phyloP scores from a whole-genome alignment of 2,888 invertebrate genomes.

The Heliconius aoede region DNA sequence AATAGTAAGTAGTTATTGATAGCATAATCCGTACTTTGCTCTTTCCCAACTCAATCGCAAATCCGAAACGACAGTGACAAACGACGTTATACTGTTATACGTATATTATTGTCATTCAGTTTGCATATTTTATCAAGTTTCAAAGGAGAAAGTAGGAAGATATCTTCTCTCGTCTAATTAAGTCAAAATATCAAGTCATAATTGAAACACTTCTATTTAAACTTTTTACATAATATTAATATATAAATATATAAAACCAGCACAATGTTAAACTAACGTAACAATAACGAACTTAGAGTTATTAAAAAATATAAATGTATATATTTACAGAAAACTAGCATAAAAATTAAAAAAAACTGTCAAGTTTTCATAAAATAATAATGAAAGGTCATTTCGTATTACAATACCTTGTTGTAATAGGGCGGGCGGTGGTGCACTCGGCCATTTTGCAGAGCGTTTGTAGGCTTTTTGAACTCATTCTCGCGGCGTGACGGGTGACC shows the following conservation, averaged over 20 bases:
- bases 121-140: constrained; percentile 16
- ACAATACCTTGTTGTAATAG: constrained; percentile 73
- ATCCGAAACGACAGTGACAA: constrained; percentile 19
- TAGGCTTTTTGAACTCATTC: constrained; percentile 86
- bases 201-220: neutral
- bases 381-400: constrained; percentile 3
- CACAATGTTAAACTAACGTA: neutral
- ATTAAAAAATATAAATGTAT: neutral
- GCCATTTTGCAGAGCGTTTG: constrained; percentile 80
- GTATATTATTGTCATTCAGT: constrained; percentile 1
- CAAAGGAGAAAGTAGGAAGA: neutral
- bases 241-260: neutral
- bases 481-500: constrained; percentile 81
- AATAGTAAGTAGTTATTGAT: constrained; percentile 1
- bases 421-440: constrained; percentile 72
- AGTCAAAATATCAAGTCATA: neutral
- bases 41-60: constrained; percentile 17
- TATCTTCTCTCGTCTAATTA: neutral
- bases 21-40: constrained; percentile 11
- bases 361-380: neutral
- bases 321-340: neutral
- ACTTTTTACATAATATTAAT: neutral
- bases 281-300: no score
- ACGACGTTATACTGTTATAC: constrained; percentile 8
- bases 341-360: neutral